Base-by-base conservation (phyloP, 1,140 invertebrate species). In the Drosophila asahinai region DNA sequence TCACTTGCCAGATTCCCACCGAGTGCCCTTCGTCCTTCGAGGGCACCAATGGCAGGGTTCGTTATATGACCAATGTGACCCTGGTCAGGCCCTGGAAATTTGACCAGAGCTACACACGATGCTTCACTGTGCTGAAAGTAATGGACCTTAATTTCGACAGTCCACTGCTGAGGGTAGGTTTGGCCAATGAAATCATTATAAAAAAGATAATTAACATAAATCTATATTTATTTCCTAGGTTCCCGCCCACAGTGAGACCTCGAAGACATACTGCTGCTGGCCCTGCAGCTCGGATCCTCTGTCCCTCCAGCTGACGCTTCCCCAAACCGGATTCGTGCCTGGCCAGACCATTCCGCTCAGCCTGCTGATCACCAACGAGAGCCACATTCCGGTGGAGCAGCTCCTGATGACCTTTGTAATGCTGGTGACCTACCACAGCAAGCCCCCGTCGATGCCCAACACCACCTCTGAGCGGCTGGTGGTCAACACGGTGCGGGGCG, bases 11-110 rank as follows among this genome's bases (percentile, higher is more conserved):
- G 8, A 89, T 96, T 52, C 95, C 95, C 15, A 79, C 81, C 11
- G 94, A 93, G 62, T 93, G 95, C 43, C 95, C 95, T 7, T 95
- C 96, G 49, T 96, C 96, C 38, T 96, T 96, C 93, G 96, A 96
- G 87, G 95, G 95, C 0, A 94, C 95, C 48, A 94, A 94, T 89
- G 96, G 96, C 1, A 94, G 94, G 78, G 93, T 97, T 60, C 93
- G 96, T 15, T 97, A 97, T 80, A 95, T 94, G 71, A 93, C 95
- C 5, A 96, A 96, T 92, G 96, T 93, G n/a, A 68, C 74, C 2
- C 86, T 97, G 76, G 96, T 96, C 82, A 94, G 96, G 47, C 96
- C 96, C 33, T 97, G 96, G 96, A 95, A 95, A 55, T 96, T 96
- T 77, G 96, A 97, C 93, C 94, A 96, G 73, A 95, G 95, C 76